A percentile compares a stretch with the other conserved stretches of the same genome.
Evolutionary conservation across 2,113 vertebrate species (phyloP).

Genomic region (Scomber japonicus): DNA sequence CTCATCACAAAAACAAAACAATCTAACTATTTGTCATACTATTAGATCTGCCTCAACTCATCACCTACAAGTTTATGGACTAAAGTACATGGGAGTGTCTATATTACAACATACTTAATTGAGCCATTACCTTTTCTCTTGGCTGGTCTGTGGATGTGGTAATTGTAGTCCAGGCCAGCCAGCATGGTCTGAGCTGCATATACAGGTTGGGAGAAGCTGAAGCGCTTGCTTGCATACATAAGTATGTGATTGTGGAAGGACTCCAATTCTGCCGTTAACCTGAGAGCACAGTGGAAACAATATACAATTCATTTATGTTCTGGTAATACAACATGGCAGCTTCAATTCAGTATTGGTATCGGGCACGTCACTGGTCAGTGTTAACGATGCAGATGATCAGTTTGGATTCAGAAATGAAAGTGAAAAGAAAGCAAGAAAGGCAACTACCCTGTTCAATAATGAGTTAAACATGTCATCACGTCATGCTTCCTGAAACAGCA

Average conservation of each 20-base stretch:
- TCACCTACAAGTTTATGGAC: too few relatives aligned
- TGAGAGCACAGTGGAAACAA: neutral
- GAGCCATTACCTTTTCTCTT: neutral
- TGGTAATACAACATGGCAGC: too few relatives aligned
- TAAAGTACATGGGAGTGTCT: too few relatives aligned
- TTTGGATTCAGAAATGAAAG: too few relatives aligned
- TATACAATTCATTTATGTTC: too few relatives aligned
- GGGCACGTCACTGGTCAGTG: too few relatives aligned
- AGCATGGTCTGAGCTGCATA: neutral
- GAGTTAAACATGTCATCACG: too few relatives aligned
- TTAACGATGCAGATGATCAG: too few relatives aligned
- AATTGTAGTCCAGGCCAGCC: slow-evolving; percentile 3
- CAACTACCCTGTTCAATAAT: too few relatives aligned
- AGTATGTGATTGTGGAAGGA: slow-evolving; percentile 19
- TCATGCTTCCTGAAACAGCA: too few relatives aligned
- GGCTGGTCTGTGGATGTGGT: neutral
- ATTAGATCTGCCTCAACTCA: neutral
- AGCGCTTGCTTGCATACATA: neutral
- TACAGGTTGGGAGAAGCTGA: neutral
- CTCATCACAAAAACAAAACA: neutral
- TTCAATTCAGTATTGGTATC: too few relatives aligned
- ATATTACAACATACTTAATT: neutral
- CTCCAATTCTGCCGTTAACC: neutral
- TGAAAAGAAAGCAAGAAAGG: too few relatives aligned
- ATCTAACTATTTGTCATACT: neutral